Base-by-base conservation (phyloP, 2,888 invertebrate genomes). In the Poecilobothrus nobilitatus region DNA sequence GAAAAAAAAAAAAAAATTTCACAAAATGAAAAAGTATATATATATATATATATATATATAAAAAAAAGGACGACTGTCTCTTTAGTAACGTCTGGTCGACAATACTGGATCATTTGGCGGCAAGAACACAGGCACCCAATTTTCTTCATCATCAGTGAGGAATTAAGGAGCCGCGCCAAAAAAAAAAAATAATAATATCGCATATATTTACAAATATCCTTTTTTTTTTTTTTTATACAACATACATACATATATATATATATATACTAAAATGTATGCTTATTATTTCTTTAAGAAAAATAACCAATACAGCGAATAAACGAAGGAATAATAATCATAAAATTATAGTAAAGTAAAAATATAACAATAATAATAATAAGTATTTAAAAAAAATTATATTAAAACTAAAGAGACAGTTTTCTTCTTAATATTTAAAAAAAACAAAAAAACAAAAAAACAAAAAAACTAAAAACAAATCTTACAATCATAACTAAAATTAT, bases 101-200 rank as follows among this genome's bases (percentile, higher is more conserved):
- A 53, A 63, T 63, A 63, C 63, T 22, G 63, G 63, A 27, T 63
- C 27, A 15, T 63, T 22, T 63, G 63, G 63, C 63, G 63, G 63
- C 63, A 63, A 8, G 63, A 63, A 63, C 63, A 22, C 63, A 63
- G 63, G 63, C 63, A 63, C 63, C 63, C 63, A 63, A 63, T 21
- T 21, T 27, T 63, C 63, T 63, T 63, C 63, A 27, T 63, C 63
- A 63, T 63, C 27, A 63, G 27, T 27, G 63, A 63, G 63, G 63
- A 63, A 63, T 63, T 27, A 27, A 63, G 63, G 63, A 63, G 63
- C 63, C 63, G 63, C 63, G 63, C 63, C 63, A 63, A 63, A 63
- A 63, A 53, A 53, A 37, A 5, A 37, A 10, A 53, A 37, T 10
- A 37, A 37, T 37, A 37, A 37, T 37, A 37, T 37, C 8, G 37